Evolutionary conservation across 2,888 invertebrate genomes (phyloP).

Genomic region (Patella ulyssiponensis): DNA sequence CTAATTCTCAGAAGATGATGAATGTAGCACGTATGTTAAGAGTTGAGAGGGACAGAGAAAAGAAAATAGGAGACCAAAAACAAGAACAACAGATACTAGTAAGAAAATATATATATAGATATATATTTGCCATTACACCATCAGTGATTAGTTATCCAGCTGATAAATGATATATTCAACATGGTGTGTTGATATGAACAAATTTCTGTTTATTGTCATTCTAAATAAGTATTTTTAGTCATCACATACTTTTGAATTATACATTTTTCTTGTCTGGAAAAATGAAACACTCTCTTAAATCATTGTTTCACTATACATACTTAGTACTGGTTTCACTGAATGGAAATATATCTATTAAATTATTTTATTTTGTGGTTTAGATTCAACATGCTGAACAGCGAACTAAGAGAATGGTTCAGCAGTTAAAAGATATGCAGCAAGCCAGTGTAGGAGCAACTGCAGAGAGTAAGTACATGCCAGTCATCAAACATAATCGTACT

Average conservation of each 20-base stretch:
- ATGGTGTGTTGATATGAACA: neutral
- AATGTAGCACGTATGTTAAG: constrained; percentile 76
- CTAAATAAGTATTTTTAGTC: neutral
- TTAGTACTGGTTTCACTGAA: no score
- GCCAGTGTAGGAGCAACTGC: constrained; percentile 77
- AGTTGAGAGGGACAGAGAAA: constrained; percentile 77
- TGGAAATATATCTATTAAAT: no score
- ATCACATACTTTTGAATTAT: no score
- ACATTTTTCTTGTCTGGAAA: no score
- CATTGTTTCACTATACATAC: no score
- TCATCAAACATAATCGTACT: neutral
- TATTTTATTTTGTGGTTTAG: constrained; percentile 49
- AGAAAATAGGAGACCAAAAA: constrained; percentile 76
- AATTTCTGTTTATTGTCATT: neutral
- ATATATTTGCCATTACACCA: neutral
- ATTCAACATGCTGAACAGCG: constrained; percentile 75
- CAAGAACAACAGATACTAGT: constrained; percentile 76
- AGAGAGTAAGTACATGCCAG: constrained; percentile 73
- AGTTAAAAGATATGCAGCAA: constrained; percentile 78
- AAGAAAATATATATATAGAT: constrained; percentile 26
- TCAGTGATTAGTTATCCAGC: neutral
- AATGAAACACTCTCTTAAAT: no score
- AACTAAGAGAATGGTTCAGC: constrained; percentile 79
- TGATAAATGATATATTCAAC: no score
- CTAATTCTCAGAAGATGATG: constrained; percentile 80